Conservation (phyloP, 2,113 vertebrate species). For the Upupa epops region DNA sequence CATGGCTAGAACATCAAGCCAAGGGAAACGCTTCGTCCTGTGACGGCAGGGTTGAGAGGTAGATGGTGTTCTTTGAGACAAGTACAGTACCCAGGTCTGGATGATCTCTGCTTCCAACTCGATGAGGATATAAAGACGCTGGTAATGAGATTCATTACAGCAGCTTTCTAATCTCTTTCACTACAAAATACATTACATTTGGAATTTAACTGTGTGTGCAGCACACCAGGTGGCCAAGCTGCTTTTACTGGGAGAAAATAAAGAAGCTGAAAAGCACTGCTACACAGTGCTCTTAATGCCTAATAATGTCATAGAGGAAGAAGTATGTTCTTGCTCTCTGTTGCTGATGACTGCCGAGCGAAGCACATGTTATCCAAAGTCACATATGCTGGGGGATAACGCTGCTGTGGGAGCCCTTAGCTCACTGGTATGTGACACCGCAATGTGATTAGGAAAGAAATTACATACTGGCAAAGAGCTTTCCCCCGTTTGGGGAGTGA, state of each 20-base stretch:
- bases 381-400: conserved; percentile 63
- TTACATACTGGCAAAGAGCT: conserved; percentile 61
- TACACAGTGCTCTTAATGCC: conserved; percentile 65
- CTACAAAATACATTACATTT: conserved; percentile 69
- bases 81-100: conserved; percentile 41
- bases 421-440: conserved; percentile 70
- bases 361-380: conserved; percentile 60
- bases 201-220: conserved; percentile 69
- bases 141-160: conserved; percentile 73
- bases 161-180: conserved; percentile 71
- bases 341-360: conserved; percentile 59
- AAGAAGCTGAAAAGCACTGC: conserved; percentile 67
- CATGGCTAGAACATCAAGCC: conserved; percentile 26
- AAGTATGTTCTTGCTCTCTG: conserved; percentile 65
- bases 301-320: conserved; percentile 71
- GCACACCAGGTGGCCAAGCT: conserved; percentile 72
- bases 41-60: conserved; percentile 30
- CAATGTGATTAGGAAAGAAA: conserved; percentile 71
- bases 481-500: conserved; percentile 43
- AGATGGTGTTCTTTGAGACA: conserved; percentile 47
- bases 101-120: conserved; percentile 66
- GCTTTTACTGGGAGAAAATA: conserved; percentile 70
- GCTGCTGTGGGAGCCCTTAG: conserved; percentile 65
- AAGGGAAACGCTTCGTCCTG: conserved; percentile 55
- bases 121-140: conserved; percentile 66